Conservation (phyloP, 1,140 invertebrate genomes). For the Trachymyrmex septentrionalis region DNA sequence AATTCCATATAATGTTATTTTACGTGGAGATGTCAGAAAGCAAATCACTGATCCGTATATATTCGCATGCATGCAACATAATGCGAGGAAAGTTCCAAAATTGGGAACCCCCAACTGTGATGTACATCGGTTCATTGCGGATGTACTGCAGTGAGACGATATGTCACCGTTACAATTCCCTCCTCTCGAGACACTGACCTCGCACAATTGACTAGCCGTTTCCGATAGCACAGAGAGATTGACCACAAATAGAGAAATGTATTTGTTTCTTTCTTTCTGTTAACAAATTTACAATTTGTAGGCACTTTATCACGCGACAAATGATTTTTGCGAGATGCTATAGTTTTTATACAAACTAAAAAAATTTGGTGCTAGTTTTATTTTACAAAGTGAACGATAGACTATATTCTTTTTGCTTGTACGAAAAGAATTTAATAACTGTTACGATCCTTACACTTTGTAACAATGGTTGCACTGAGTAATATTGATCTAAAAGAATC, state of each 20-base stretch:
- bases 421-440: conserved; percentile 36
- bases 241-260: conserved; percentile 10
- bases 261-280: neutral
- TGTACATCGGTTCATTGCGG: conserved; percentile 67
- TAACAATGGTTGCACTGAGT: conserved; percentile 30
- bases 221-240: conserved; percentile 27
- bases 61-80: conserved; percentile 33
- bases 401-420: neutral
- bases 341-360: neutral
- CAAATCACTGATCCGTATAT: conserved; percentile 45
- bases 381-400: neutral
- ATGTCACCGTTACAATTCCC: conserved; percentile 71
- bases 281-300: neutral
- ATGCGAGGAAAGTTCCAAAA: conserved; percentile 64
- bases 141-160: conserved; percentile 69
- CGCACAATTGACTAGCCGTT: conserved; percentile 65
- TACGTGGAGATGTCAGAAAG: conserved; percentile 48
- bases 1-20: conserved; percentile 18
- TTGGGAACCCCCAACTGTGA: conserved; percentile 53
- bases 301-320: neutral
- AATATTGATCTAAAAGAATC: conserved; percentile 40
- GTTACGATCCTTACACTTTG: neutral
- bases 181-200: conserved; percentile 69
- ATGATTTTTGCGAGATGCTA: neutral
- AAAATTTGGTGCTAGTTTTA: neutral